Base-by-base conservation (phyloP, 2,113 vertebrate species). In the Paraplagusia blochii region DNA sequence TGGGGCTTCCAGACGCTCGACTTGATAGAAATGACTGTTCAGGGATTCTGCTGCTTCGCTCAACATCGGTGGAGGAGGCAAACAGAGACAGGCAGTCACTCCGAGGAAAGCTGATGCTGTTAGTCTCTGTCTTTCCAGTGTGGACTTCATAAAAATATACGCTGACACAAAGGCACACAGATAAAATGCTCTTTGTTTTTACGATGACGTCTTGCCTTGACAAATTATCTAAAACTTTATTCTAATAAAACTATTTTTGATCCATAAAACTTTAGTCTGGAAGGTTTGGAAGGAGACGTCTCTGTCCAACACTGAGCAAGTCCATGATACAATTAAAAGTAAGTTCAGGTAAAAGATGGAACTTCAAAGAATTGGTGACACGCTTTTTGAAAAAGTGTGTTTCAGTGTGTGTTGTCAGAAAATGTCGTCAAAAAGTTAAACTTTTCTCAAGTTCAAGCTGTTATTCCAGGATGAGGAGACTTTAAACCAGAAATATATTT, bases 1-100 rank as follows among this genome's bases (percentile, higher is more conserved):
- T 81, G 86, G 87, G 83, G 87, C 84, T 87, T 88, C 84, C 82
- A 86, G 85, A 80, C 85, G 82, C 85, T 90, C 80, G 77, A 82
- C 83, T 86, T 86, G 83, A 88, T 89, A 85, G 87, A 85, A 86
- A 90, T 70, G 81, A 87, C 82, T 85, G 80, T 69, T 77, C 66
- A 81, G 85, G 87, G 88, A 90, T 78, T 79, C 57, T 45, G 44
- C 62, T 69, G 76, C 47, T 71, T 84, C 79, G 65, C 73, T 82
- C 56, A 78, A 61, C 81, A 80, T 4, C 66, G 52, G 45, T 29
- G 40, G 73, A 87, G 69, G 67, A 84, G 70, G 58, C 63, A 18
- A 56, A 48, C 65, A 58, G 50, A 71, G 64, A 46, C 62, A 68
- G 53, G 47, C 74, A 78, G 61, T 54, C 62, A 71, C 72, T 76